These are phyloP conservation scores for Oopsacas minuta DNA, from an alignment of 37 sponge, comb jelly and placozoan genomes.

Conservation along the genomic window DNA sequence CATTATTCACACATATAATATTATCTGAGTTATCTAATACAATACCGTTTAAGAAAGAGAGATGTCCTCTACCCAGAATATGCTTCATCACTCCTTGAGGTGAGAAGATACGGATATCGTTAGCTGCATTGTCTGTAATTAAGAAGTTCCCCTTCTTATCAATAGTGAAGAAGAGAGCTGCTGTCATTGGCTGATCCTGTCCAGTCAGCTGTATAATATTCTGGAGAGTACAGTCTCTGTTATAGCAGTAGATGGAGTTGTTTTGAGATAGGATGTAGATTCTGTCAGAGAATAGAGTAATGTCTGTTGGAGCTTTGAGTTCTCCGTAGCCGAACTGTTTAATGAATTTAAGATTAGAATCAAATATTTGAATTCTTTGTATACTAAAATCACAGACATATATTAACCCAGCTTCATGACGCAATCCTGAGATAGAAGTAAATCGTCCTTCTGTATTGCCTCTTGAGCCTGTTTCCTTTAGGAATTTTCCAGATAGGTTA, in stretches of 20 bases:
- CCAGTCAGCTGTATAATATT: not conserved
- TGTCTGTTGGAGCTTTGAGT: not conserved
- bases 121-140: not conserved
- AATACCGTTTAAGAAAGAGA: not conserved
- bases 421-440: not conserved
- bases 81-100: not conserved
- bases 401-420: not conserved
- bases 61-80: not conserved
- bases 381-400: constrained; percentile 11
- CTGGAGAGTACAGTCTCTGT: not conserved
- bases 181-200: not conserved
- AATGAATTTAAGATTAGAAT: not conserved
- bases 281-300: not conserved
- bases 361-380: not conserved
- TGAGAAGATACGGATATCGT: not conserved
- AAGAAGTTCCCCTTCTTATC: not conserved
- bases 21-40: not conserved
- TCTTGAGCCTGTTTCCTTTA: not conserved
- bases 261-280: not conserved
- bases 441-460: not conserved
- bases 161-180: not conserved
- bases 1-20: not conserved
- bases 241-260: not conserved
- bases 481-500: not conserved
- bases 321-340: not conserved